These are phyloP conservation scores for Rhabdomys pumilio DNA, from an alignment of 2,797 vertebrate genomes.

Conservation along the genomic window DNA sequence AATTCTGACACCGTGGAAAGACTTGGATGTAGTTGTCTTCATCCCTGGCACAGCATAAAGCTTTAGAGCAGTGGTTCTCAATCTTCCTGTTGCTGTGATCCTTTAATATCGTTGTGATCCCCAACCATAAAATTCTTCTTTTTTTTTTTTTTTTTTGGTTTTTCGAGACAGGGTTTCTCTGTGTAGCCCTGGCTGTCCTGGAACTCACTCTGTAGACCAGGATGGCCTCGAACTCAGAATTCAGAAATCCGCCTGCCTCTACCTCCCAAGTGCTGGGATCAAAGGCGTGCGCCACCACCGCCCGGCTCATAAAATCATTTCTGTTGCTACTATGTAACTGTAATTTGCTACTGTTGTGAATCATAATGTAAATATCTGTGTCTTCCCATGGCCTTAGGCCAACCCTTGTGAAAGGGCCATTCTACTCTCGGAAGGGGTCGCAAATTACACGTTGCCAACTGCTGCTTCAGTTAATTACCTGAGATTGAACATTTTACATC, in stretches of 20 bases:
- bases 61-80: neutral
- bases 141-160: too few species aligned
- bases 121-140: neutral
- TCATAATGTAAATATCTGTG: neutral
- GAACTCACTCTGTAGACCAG: too few species aligned
- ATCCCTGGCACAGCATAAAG: neutral
- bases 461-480: neutral
- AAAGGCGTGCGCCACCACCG: too few species aligned
- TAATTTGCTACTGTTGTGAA: neutral
- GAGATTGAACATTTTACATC: conserved; percentile 24
- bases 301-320: neutral
- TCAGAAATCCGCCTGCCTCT: too few species aligned
- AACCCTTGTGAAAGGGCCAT: neutral
- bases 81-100: neutral
- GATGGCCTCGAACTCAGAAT: too few species aligned
- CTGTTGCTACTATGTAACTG: neutral
- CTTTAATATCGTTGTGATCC: neutral
- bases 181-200: too few species aligned
- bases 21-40: neutral
- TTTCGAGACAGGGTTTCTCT: too few species aligned
- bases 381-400: neutral
- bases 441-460: neutral
- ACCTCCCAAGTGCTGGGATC: too few species aligned
- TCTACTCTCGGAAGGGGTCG: neutral
- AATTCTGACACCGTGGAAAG: neutral